Conservation (phyloP, 2,888 invertebrate species). For the Boloria selene region DNA sequence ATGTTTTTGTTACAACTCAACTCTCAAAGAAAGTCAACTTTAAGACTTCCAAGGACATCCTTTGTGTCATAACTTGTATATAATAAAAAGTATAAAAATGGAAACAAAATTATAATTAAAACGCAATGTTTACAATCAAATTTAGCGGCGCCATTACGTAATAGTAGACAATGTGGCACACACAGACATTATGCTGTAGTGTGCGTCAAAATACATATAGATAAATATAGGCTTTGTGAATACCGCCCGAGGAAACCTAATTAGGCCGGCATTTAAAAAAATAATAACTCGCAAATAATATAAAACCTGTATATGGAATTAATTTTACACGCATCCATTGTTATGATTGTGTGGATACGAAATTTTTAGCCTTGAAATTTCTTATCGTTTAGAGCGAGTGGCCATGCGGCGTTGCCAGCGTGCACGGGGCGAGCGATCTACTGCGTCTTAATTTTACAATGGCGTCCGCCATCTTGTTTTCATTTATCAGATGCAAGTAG, state of each 20-base stretch:
- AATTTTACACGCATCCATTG: constrained; percentile 57
- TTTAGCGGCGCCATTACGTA: constrained; percentile 42
- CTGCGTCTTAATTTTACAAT: constrained; percentile 75
- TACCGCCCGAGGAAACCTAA: neutral
- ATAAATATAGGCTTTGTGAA: constrained; percentile 4
- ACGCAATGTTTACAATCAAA: constrained; percentile 43
- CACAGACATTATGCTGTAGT: neutral
- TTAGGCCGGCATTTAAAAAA: constrained; percentile 1
- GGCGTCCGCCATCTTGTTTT: constrained; percentile 72
- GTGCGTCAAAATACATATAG: neutral
- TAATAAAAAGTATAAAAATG: neutral
- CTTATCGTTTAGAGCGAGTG: constrained; percentile 72
- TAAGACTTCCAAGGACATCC: constrained; percentile 10
- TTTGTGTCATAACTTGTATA: constrained; percentile 4
- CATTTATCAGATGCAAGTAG: constrained; percentile 62
- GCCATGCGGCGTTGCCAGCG: constrained; percentile 78
- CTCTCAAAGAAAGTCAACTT: constrained; percentile 4
- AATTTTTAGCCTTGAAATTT: constrained; percentile 76
- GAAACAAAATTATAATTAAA: constrained; percentile 7
- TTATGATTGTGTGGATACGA: constrained; percentile 64
- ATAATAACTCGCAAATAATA: constrained; percentile 15
- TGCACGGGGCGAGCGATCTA: constrained; percentile 64
- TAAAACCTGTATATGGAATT: constrained; percentile 21
- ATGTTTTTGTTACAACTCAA: constrained; percentile 3
- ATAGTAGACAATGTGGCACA: constrained; percentile 26